phyloP scores from a whole-genome alignment of 2,888 invertebrate species.

The Chaetogeoica ovagalla region DNA sequence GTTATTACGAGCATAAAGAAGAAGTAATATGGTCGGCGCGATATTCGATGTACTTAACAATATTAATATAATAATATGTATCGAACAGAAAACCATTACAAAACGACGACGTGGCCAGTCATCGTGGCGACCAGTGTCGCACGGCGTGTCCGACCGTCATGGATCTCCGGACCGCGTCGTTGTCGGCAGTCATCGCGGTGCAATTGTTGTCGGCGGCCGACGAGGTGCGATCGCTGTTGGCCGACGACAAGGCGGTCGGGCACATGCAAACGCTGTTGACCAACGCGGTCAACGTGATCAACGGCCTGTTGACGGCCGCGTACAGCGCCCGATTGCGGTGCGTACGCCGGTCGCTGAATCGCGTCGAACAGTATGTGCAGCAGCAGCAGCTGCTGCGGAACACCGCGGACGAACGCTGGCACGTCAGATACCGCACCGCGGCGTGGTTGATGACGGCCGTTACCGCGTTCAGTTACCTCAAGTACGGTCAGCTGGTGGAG shows the following conservation, averaged over 20 bases:
- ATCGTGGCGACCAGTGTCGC: too few species aligned
- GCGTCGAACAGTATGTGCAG: not conserved
- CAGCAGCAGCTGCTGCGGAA: not conserved
- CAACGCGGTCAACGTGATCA: not conserved
- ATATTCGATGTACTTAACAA: too few species aligned
- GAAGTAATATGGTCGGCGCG: too few species aligned
- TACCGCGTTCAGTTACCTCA: slow-evolving; percentile 7
- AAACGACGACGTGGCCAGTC: too few species aligned
- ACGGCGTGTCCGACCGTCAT: not conserved
- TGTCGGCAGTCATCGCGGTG: not conserved
- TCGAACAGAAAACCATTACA: too few species aligned
- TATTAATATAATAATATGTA: too few species aligned
- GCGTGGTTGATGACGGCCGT: not conserved
- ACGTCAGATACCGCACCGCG: not conserved
- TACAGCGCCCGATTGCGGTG: not conserved
- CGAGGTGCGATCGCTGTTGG: not conserved
- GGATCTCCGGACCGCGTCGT: not conserved
- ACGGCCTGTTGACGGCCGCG: slow-evolving; percentile 1
- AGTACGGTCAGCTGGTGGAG: slow-evolving; percentile 2
- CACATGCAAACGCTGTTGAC: not conserved
- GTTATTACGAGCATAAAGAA: too few species aligned
- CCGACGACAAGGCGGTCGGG: not conserved
- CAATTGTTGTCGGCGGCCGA: slow-evolving; percentile 11
- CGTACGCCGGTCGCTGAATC: slow-evolving; percentile 2
- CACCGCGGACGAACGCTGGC: not conserved